Percentiles rank a stretch among this genome's conserved stretches.
Evolutionary conservation across 37 sponge, comb jelly and placozoan genomes (phyloP).

Genomic region (Dysidea cf. avara): DNA sequence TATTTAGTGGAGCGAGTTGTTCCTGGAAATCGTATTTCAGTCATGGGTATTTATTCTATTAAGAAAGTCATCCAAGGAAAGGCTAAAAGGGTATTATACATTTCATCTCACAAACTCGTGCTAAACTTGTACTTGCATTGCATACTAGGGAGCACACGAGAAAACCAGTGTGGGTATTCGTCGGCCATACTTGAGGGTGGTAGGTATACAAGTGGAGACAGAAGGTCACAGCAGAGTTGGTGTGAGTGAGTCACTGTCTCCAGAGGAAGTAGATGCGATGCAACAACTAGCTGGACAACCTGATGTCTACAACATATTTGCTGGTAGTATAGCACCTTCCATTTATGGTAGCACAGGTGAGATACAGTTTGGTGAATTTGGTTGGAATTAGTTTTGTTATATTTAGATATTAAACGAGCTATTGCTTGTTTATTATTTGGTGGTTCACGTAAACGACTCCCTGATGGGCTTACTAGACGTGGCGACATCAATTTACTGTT

Average conservation of each 20-base stretch:
- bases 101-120: too few relatives aligned
- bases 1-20: slow-evolving; percentile 90
- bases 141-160: slow-evolving; percentile 31
- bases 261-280: slow-evolving; percentile 91
- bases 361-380: too few relatives aligned
- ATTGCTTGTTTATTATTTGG: slow-evolving; percentile 96
- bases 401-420: slow-evolving; percentile 94
- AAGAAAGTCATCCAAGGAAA: slow-evolving; percentile 41
- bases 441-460: slow-evolving; percentile 93
- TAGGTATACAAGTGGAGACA: slow-evolving; percentile 87
- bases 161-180: slow-evolving; percentile 87
- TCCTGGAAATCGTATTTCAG: slow-evolving; percentile 94
- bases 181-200: slow-evolving; percentile 91
- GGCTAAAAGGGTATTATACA: too few relatives aligned
- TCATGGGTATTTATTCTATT: slow-evolving; percentile 95
- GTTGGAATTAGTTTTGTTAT: too few relatives aligned
- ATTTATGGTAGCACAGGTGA: slow-evolving; percentile 94
- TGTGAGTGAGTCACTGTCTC: slow-evolving; percentile 55
- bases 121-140: neutral
- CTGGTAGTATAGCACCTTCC: slow-evolving; percentile 91
- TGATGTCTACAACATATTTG: slow-evolving; percentile 82
- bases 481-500: slow-evolving; percentile 98
- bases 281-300: slow-evolving; percentile 76
- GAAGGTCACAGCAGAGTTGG: slow-evolving; percentile 85
- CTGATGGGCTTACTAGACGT: slow-evolving; percentile 94